Evolutionary conservation across 2,888 invertebrate genomes (phyloP).

Genomic region (Apodemia zela): DNA sequence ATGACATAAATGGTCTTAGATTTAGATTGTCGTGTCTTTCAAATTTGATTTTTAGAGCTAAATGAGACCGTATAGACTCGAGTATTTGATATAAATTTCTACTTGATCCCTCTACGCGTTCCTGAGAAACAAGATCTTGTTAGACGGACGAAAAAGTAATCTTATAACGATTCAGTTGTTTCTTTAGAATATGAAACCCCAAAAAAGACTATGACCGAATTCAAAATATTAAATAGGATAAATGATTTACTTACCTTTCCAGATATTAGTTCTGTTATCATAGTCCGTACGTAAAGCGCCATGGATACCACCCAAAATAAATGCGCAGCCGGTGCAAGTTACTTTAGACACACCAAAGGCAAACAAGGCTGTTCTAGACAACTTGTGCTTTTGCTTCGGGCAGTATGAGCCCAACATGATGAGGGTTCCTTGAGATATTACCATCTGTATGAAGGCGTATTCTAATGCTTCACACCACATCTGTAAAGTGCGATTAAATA

Average conservation of each 20-base stretch:
- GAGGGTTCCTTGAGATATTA: conserved; percentile 59
- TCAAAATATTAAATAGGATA: too few relatives aligned
- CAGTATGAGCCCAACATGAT: conserved; percentile 64
- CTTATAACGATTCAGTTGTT: too few relatives aligned
- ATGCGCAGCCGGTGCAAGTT: conserved; percentile 45
- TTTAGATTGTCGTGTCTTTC: too few relatives aligned
- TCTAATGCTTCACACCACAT: conserved; percentile 70
- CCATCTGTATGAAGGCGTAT: conserved; percentile 60
- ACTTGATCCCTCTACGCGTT: too few relatives aligned
- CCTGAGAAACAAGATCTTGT: too few relatives aligned
- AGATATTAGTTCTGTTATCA: conserved; percentile 50
- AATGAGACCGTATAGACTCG: too few relatives aligned
- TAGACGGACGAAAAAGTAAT: too few relatives aligned
- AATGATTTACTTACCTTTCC: conserved; percentile 42
- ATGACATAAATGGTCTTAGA: too few relatives aligned
- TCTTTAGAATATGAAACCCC: too few relatives aligned
- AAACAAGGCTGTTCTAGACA: conserved; percentile 49
- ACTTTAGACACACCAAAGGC: conserved; percentile 53
- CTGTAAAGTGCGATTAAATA: conserved; percentile 37
- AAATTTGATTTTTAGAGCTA: too few relatives aligned
- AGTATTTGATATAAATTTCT: too few relatives aligned
- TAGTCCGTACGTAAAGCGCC: conserved; percentile 60
- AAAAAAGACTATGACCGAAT: too few relatives aligned
- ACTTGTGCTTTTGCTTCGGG: conserved; percentile 49
- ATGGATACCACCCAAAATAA: conserved; percentile 57